Evolutionary conservation across 2,888 invertebrate genomes (phyloP), one percentile per base, ranked within the genome.

Genomic region (Dynastes tityus): DNA sequence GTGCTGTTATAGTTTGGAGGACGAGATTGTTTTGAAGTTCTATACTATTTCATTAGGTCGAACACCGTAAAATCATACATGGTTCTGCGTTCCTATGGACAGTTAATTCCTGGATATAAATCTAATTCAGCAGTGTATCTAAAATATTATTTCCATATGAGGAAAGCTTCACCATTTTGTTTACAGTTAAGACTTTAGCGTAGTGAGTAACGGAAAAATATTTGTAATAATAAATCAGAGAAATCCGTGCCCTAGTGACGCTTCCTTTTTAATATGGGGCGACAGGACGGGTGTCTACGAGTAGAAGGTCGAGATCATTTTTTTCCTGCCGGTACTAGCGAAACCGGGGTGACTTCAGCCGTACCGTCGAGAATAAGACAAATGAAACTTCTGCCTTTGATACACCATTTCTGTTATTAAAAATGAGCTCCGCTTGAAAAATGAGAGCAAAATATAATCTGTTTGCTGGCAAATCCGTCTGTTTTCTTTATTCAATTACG

Each of bases 331-430:
- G 6, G 13, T 51, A 22, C 27, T 68, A 68, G 16, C 6, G 68
- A 40, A 22, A 45, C 9, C 45, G 55, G 13, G 6, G 55, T 58
- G 55, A 58, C 55, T 58, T 58, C 22, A 58, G 55, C 55, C 8
- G 22, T 27, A 29, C 51, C 53, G 70, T 32, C 8, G 51, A 55
- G 53, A 51, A 70, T 70, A 73, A 73, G 73, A 73, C 73, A 73
- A 73, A 73, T 73, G 73, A 73, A 73, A 16, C 58, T 55, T 61
- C 73, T 73, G 73, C 22, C 58, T 73, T 73, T 73, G 73, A 73
- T 73, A 61, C 32, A 58, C 58, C 55, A 73, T 73, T 73, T 58
- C 37, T 40, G 58, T 73, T 73, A 73, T 73, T 73, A 73, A 73
- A 73, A 73, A 73, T 67, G 67, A 67, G 45, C 45, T 45, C 22